phyloP scores from a whole-genome alignment of 2,113 vertebrate genomes.

The Carassius carassius region DNA sequence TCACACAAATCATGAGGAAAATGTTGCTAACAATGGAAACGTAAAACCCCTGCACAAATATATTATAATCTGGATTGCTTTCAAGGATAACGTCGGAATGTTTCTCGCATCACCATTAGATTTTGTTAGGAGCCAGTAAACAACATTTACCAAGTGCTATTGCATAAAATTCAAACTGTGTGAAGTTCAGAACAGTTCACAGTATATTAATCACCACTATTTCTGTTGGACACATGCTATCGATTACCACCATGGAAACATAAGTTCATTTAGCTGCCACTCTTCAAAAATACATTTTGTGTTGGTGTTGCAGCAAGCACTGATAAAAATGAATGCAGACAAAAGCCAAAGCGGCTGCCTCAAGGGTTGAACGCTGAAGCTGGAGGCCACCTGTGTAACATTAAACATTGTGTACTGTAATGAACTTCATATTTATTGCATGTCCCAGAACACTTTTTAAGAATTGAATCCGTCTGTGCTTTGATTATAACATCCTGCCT shows the following conservation, averaged over 20 bases:
- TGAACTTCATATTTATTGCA: conserved; percentile 29
- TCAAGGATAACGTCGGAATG: conserved; percentile 16
- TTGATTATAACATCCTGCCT: conserved; percentile 10
- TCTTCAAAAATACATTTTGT: conserved; percentile 36
- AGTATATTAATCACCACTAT: conserved; percentile 4
- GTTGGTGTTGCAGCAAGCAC: neutral
- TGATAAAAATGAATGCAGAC: conserved; percentile 25
- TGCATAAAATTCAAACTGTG: conserved; percentile 21
- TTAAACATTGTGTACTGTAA: conserved; percentile 17
- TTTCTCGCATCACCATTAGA: conserved; percentile 1
- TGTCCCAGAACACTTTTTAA: conserved; percentile 31
- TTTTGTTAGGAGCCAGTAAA: conserved; percentile 18
- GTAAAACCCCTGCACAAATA: neutral
- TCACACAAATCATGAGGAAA: conserved; percentile 14
- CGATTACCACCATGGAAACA: conserved; percentile 21
- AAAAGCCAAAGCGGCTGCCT: conserved; percentile 7
- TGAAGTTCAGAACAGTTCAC: conserved; percentile 19
- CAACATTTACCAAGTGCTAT: conserved; percentile 5
- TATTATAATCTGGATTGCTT: conserved; percentile 19
- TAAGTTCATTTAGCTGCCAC: conserved; percentile 20
- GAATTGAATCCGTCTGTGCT: neutral
- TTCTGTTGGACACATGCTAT: conserved; percentile 26
- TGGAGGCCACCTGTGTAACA: conserved; percentile 20
- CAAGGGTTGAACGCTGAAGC: conserved; percentile 11
- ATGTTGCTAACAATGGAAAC: neutral